Percentiles rank a stretch among this genome's conserved stretches.
Evolutionary conservation across 2,797 vertebrate genomes (phyloP).

Genomic region (Rhyacichthys aspro): DNA sequence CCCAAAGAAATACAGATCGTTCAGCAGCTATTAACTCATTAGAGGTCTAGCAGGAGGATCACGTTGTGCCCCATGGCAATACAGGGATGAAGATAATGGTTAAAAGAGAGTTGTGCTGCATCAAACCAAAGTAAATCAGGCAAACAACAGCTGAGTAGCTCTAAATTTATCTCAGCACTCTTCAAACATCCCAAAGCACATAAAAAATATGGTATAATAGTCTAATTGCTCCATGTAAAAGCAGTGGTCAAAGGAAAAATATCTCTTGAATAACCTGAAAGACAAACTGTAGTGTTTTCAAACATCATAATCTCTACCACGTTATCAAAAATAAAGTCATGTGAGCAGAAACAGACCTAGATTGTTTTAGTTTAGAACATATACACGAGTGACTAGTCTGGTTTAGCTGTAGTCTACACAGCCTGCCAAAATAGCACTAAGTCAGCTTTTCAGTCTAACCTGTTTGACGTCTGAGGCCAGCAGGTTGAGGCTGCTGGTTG

Average conservation of each 20-base stretch:
- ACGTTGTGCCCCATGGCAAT: slow-evolving; percentile 40
- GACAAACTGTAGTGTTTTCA: no score
- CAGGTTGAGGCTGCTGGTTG: slow-evolving; percentile 98
- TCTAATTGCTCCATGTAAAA: no score
- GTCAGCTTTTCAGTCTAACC: slow-evolving; percentile 74
- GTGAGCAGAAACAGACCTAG: no score
- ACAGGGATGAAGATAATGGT: slow-evolving; percentile 28
- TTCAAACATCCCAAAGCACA: slow-evolving; percentile 23
- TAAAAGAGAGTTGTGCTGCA: slow-evolving; percentile 39
- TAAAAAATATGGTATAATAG: not conserved
- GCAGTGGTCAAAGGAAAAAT: no score
- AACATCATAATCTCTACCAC: no score
- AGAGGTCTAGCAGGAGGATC: slow-evolving; percentile 54
- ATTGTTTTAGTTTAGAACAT: no score
- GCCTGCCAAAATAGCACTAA: not conserved
- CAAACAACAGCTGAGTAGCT: slow-evolving; percentile 32
- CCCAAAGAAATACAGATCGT: slow-evolving; percentile 47
- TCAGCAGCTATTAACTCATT: slow-evolving; percentile 64
- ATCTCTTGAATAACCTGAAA: no score
- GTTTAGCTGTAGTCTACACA: not conserved
- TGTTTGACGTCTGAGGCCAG: slow-evolving; percentile 98
- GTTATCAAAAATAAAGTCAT: no score
- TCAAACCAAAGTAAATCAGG: slow-evolving; percentile 35
- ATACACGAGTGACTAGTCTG: no score
- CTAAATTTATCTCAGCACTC: slow-evolving; percentile 26